A percentile compares a stretch with the other conserved stretches of the same genome.
phyloP scores from a whole-genome alignment of 2,888 invertebrate genomes.

The Rhimphoctona megacephalus region DNA sequence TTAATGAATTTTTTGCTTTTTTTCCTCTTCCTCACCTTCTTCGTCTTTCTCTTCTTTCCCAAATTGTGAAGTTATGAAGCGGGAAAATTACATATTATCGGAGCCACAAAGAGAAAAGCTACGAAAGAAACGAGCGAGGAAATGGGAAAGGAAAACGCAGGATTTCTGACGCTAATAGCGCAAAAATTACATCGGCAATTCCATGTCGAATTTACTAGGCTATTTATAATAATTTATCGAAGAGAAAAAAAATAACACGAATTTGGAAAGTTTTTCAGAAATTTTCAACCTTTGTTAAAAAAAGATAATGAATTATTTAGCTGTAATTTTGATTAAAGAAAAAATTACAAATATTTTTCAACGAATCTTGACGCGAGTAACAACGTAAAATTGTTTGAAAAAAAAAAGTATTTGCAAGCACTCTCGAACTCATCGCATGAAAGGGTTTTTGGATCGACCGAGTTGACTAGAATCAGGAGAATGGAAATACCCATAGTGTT shows the following conservation, averaged over 20 bases:
- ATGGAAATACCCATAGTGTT: neutral
- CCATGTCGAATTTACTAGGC: neutral
- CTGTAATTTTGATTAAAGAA: too few species aligned
- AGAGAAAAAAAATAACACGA: neutral
- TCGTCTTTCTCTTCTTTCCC: neutral
- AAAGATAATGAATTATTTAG: neutral
- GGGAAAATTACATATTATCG: slow-evolving; percentile 49
- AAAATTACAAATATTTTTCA: neutral
- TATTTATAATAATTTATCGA: neutral
- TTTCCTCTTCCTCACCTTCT: neutral
- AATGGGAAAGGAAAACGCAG: neutral
- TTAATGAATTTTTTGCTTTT: slow-evolving; percentile 53
- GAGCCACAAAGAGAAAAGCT: slow-evolving; percentile 7
- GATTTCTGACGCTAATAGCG: neutral
- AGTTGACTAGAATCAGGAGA: neutral
- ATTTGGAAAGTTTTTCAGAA: neutral
- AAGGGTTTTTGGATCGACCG: neutral
- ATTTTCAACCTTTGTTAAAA: neutral
- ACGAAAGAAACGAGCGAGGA: neutral
- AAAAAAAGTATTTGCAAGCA: neutral
- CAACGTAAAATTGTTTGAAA: neutral
- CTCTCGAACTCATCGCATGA: neutral
- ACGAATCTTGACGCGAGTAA: neutral
- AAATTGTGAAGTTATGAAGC: slow-evolving; percentile 46
- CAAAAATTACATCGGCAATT: neutral